Base-by-base conservation (phyloP, 2,888 invertebrate genomes). In the Drosophila antonietae region DNA sequence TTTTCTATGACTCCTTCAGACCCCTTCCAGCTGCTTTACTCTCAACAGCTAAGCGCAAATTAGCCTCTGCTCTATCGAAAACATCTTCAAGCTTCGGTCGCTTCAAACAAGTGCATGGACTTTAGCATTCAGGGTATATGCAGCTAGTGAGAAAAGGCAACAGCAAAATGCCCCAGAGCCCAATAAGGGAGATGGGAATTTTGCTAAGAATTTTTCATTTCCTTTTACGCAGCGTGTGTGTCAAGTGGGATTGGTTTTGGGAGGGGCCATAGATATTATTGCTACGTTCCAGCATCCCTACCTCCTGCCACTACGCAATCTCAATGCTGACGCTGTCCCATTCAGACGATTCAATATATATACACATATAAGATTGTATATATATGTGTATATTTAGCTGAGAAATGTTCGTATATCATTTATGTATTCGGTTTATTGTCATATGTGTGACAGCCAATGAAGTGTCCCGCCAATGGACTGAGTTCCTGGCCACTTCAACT, bases 131-230 rank as follows among this genome's bases (percentile, higher is more conserved):
- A 74, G 75, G 12, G 75, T 58, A 70, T 47, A 7, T 31, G 7
- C 39, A 46, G 55, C 67, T 64, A 55, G 63, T 55, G 39, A 59
- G 43, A 52, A 61, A 59, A 33, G 31, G 41, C 18, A 60, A 58
- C 31, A 62, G 67, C 61, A 51, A 78, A 74, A 86, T 88, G 79
- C 86, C 86, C 86, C 58, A 73, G 86, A 86, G 86, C 82, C 75
- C 87, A 79, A 88, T 86, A 87, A 86, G 89, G 89, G 88, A 86
- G 86, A 86, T 86, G 84, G 87, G 86, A 88, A 86, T 86, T 88
- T 86, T 65, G 75, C 79, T 82, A 88, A 84, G 86, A 86, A 88
- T 86, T 86, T 86, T 86, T 86, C 86, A 86, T 86, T 86, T 86
- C 86, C 86, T 86, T 83, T 77, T 77, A 74, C 83, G 59, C 73